A percentile compares a stretch with the other conserved stretches of the same genome.
phyloP scores from a whole-genome alignment of 2,888 invertebrate species.

The Spisula solida region DNA sequence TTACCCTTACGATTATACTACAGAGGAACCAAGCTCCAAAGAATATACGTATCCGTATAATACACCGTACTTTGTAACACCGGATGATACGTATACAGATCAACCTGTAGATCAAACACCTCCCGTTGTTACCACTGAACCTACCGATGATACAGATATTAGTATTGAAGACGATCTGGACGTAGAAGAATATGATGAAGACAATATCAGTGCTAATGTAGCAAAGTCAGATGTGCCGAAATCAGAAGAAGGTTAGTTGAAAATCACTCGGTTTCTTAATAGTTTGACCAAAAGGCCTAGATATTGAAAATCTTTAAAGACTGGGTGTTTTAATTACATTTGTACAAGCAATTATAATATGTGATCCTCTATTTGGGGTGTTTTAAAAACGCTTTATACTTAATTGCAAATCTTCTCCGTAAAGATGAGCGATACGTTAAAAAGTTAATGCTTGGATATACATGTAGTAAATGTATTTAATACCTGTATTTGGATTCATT shows the following conservation, averaged over 20 bases:
- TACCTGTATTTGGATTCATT: no score
- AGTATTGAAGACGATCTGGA: not conserved
- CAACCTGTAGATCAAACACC: no score
- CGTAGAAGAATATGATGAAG: conserved; percentile 15
- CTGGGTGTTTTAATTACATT: not conserved
- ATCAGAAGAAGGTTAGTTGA: conserved; percentile 16
- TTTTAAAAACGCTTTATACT: no score
- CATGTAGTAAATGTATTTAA: no score
- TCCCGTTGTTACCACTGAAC: not conserved
- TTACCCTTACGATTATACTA: not conserved
- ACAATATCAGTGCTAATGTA: conserved; percentile 6
- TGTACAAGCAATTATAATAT: no score
- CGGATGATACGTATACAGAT: not conserved
- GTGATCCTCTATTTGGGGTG: no score
- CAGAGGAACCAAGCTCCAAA: not conserved
- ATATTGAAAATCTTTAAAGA: not conserved
- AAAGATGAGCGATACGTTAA: no score
- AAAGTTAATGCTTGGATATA: no score
- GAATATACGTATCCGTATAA: not conserved
- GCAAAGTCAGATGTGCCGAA: not conserved
- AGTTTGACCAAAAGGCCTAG: not conserved
- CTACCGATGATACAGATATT: not conserved
- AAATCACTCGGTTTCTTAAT: not conserved
- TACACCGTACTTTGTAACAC: not conserved
- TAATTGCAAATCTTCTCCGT: no score